These are phyloP conservation scores for Leptodactylus fuscus DNA, from an alignment of 2,113 vertebrate genomes.

Conservation along the genomic window DNA sequence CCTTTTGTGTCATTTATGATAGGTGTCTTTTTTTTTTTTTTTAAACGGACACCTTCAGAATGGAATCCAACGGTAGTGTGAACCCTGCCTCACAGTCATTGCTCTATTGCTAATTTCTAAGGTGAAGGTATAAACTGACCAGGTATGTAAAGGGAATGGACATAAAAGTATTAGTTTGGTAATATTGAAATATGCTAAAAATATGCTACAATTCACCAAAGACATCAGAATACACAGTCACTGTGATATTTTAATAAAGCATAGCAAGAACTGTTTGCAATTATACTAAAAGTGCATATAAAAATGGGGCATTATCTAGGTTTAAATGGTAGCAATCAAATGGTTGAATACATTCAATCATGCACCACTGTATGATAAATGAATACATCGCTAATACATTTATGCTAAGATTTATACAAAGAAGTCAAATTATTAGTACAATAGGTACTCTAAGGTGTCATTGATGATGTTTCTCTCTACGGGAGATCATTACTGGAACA, in stretches of 20 bases:
- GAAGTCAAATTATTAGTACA: constrained; percentile 69
- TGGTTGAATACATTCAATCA: constrained; percentile 62
- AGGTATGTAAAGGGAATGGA: background rate
- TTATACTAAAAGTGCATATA: background rate
- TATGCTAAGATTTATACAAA: constrained; percentile 65
- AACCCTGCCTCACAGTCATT: too few relatives aligned
- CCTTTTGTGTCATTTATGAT: too few relatives aligned
- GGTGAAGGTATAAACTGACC: background rate
- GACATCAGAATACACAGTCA: background rate
- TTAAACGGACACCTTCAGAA: too few relatives aligned
- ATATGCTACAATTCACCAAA: background rate
- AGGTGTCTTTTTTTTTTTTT: too few relatives aligned
- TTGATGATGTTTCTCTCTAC: constrained; percentile 59
- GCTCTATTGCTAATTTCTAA: too few relatives aligned
- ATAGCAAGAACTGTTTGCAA: background rate
- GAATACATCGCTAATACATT: constrained; percentile 64
- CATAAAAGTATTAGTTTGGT: background rate
- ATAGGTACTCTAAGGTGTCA: constrained; percentile 65
- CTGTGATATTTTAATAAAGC: background rate
- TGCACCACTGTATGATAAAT: constrained; percentile 59
- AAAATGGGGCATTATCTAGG: background rate
- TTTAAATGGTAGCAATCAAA: constrained; percentile 63
- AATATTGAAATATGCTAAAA: background rate
- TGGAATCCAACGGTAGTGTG: too few relatives aligned
- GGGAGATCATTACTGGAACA: background rate